These are phyloP conservation scores for Seladonia tumulorum DNA, from an alignment of 2,888 invertebrate species.

Conservation along the genomic window DNA sequence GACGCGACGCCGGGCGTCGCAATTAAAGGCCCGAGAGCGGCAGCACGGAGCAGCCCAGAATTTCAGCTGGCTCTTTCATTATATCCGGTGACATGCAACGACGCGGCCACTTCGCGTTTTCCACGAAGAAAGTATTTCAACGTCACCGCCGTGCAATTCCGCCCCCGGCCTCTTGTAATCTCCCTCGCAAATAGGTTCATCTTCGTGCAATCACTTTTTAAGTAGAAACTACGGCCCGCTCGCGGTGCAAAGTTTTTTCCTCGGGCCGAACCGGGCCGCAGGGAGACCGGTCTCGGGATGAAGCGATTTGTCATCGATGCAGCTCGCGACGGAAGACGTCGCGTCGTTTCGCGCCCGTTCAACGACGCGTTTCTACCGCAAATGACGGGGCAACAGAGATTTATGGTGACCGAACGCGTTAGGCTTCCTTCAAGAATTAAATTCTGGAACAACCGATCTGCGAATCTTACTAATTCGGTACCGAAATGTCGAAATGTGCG, in stretches of 20 bases:
- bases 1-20: slow-evolving; percentile 28
- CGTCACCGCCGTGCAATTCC: slow-evolving; percentile 45
- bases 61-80: slow-evolving; percentile 57
- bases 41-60: slow-evolving; percentile 32
- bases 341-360: too few relatives aligned
- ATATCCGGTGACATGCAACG: slow-evolving; percentile 44
- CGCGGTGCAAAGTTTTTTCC: slow-evolving; percentile 19
- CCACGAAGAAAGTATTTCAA: slow-evolving; percentile 33
- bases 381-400: background rate
- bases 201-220: slow-evolving; percentile 53
- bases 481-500: too few relatives aligned
- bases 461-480: too few relatives aligned
- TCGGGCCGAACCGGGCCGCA: background rate
- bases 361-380: background rate
- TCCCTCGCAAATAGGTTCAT: slow-evolving; percentile 56
- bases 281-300: background rate
- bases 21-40: slow-evolving; percentile 56
- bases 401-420: background rate
- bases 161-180: slow-evolving; percentile 38
- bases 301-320: slow-evolving; percentile 44
- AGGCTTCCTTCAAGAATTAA: too few relatives aligned
- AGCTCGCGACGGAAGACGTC: background rate
- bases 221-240: slow-evolving; percentile 28
- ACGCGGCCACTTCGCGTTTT: slow-evolving; percentile 25
- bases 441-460: too few relatives aligned